Evolutionary conservation across 2,888 invertebrate genomes (phyloP), one percentile per base, ranked within the genome.

Genomic region (Monochamus alternatus): DNA sequence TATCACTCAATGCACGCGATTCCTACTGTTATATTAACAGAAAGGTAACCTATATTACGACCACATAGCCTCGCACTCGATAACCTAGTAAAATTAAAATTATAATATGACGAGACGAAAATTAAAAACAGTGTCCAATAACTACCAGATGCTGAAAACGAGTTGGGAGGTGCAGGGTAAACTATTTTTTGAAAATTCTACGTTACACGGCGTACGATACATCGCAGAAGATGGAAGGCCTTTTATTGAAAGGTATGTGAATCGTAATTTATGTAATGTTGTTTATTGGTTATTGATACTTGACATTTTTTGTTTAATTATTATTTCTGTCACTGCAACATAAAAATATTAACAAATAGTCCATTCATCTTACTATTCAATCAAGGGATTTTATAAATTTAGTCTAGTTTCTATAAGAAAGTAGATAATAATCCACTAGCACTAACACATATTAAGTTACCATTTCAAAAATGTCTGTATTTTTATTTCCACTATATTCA

Each of bases 191-290:
- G 92, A 94, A 82, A 93, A 95, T 85, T 94, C 94, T 0, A 94
- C 94, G 0, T 89, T 95, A 52, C 95, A 95, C 86, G 95, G 95
- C 14, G 94, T 96, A 0, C 91, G 94, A 32, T 95, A 95, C 83
- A 94, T 95, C 72, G 94, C 95, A 2, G 95, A 95, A 86, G 91
- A 91, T 77, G 93, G 93, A 30, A 89, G 95, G 64, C 95, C 95
- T 2, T 92, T 94, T 86, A 93, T 93, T 85, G 95, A 96, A 89
- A 95, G 94, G 95, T 95, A 84, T 86, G 90, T 89, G 78, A 10
- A 30, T 63, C 65, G 4, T 9, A 10, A 38, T 52, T 32, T 32
- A 22, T 22, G 22, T 22, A 22, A 22, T 22, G 22, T 22, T 22
- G 22, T 22, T 22, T 22, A 5, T 52, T 60, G 12, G 52, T 22